Conservation (phyloP, 2,113 vertebrate genomes). For the Pachyramphus minor region DNA sequence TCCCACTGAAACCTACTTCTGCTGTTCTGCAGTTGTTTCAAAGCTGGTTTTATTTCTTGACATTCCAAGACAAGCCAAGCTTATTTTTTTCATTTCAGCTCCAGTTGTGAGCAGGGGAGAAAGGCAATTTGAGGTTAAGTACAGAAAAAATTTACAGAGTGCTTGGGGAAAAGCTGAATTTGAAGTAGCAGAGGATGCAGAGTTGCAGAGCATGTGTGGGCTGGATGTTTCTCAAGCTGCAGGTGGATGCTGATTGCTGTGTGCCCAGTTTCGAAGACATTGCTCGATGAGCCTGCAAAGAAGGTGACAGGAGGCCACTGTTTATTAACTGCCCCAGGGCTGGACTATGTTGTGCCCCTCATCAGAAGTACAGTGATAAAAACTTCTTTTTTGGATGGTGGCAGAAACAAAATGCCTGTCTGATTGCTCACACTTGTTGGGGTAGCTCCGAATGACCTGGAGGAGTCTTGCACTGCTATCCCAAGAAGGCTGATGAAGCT, state of each 20-base stretch:
- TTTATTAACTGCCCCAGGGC: background rate
- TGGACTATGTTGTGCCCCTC: background rate
- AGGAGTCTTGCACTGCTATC: background rate
- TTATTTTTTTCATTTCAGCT: background rate
- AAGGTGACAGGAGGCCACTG: fast-evolving
- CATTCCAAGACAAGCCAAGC: background rate
- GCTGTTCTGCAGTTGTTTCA: background rate
- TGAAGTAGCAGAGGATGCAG: background rate
- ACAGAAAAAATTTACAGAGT: background rate
- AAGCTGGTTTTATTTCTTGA: background rate
- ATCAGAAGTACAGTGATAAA: background rate
- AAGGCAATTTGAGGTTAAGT: conserved; percentile 29
- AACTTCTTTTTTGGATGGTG: background rate
- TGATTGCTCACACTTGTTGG: background rate
- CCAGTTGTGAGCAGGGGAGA: background rate
- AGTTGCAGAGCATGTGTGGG: background rate
- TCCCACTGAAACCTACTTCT: background rate
- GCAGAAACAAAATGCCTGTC: background rate
- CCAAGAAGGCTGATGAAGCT: background rate
- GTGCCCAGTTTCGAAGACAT: background rate
- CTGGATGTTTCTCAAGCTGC: background rate
- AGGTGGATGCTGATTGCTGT: background rate
- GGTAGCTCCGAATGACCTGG: background rate
- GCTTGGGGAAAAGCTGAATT: background rate
- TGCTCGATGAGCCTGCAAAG: background rate